A percentile compares a stretch with the other conserved stretches of the same genome.
Evolutionary conservation across 2,888 invertebrate genomes (phyloP).

Genomic region (Andrena marginata): DNA sequence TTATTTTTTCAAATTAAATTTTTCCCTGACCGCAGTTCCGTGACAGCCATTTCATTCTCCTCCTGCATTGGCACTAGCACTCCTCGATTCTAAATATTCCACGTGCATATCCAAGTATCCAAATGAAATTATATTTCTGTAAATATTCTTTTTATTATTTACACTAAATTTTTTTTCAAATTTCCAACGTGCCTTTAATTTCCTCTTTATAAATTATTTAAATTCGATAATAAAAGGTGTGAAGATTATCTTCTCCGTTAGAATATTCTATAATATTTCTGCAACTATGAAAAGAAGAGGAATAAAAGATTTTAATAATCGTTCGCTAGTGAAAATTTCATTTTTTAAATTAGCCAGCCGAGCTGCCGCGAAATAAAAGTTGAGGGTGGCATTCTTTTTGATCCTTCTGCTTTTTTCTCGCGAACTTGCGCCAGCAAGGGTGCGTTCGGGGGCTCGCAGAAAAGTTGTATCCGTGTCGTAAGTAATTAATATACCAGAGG

Average conservation of each 20-base stretch:
- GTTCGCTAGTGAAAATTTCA: too few relatives aligned
- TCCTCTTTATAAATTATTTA: too few relatives aligned
- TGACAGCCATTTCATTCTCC: background rate
- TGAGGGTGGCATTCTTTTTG: too few relatives aligned
- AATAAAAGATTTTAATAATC: too few relatives aligned
- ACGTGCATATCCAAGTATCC: background rate
- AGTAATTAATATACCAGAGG: slow-evolving; percentile 28
- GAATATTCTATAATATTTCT: too few relatives aligned
- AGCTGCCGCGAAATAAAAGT: too few relatives aligned
- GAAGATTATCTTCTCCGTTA: too few relatives aligned
- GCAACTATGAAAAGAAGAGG: too few relatives aligned
- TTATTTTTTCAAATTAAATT: slow-evolving; percentile 1
- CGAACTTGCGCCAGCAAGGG: background rate
- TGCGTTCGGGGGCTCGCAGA: background rate
- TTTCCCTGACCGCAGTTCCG: background rate
- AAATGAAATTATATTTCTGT: too few relatives aligned
- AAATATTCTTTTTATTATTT: background rate
- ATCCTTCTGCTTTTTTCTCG: background rate
- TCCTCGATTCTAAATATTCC: background rate
- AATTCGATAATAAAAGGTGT: too few relatives aligned
- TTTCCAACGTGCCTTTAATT: too few relatives aligned
- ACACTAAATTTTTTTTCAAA: background rate
- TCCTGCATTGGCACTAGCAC: background rate
- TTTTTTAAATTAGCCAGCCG: too few relatives aligned
- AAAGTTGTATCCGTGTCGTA: slow-evolving; percentile 4